Conservation (phyloP, 2,797 vertebrate genomes). For the Mallotus villosus region DNA sequence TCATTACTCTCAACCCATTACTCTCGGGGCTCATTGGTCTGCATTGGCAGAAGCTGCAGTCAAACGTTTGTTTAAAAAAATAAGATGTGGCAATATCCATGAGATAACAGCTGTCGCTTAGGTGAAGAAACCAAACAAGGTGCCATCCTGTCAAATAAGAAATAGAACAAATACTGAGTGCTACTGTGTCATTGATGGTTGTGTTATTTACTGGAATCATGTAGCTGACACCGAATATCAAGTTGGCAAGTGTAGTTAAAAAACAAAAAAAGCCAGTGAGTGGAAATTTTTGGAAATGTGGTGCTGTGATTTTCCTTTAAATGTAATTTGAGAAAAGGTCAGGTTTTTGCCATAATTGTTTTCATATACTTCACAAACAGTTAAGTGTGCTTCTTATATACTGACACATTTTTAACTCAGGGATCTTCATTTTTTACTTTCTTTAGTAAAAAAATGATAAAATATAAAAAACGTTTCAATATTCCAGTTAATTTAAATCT, state of each 20-base stretch:
- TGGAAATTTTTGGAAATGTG: constrained; percentile 17
- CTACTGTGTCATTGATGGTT: constrained; percentile 54
- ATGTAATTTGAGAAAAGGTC: constrained; percentile 1
- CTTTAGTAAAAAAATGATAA: background rate
- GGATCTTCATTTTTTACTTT: background rate
- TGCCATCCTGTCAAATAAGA: constrained; percentile 71
- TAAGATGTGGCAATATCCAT: constrained; percentile 48
- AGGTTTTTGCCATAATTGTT: too few relatives aligned
- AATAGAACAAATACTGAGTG: constrained; percentile 36
- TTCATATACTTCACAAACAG: background rate
- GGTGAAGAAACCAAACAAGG: constrained; percentile 74
- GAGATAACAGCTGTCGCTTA: constrained; percentile 66
- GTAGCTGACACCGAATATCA: background rate
- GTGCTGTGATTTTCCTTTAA: background rate
- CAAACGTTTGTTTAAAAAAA: constrained; percentile 55
- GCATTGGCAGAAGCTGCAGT: constrained; percentile 45
- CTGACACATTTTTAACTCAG: background rate
- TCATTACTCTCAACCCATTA: constrained; percentile 77
- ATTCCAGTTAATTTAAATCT: too few relatives aligned
- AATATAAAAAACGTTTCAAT: background rate
- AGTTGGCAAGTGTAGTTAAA: background rate
- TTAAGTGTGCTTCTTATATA: background rate
- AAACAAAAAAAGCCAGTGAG: background rate
- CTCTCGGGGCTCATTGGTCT: constrained; percentile 33
- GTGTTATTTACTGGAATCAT: constrained; percentile 15